Base-by-base conservation (phyloP, 1,140 invertebrate genomes). In the Drepana arcuata region DNA sequence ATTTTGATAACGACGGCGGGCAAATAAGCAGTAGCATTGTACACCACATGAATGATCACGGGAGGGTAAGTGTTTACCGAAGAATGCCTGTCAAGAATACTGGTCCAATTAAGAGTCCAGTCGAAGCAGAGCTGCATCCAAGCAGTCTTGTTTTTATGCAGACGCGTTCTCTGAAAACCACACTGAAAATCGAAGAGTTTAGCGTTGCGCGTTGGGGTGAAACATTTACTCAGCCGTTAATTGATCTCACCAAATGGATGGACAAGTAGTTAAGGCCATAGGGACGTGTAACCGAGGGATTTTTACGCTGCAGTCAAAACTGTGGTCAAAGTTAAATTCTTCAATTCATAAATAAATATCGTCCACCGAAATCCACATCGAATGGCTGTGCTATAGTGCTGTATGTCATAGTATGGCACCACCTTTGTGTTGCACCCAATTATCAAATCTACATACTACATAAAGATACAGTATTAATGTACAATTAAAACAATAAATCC, bases 51-150 rank as follows among this genome's bases (percentile, higher is more conserved):
- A 87, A 79, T 16, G 15, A 34, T 0, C 74, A 51, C 37, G 88
- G 88, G 2, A 56, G 88, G 30, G 67, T 89, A 14, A 62, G 88
- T 1, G 73, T 88, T 0, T 89, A 87, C 49, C 88, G 88, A 7
- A 73, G 81, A 14, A 88, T 88, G 31, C 65, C 71, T 12, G 31
- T 51, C 1, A 84, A 84, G 45, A 83, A 81, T 34, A 61, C 63
- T 5, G 37, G 44, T 9, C 12, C 18, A 1, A 27, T 1, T 1
- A 42, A 48, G 7, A 18, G 36, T 18, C 49, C 58, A 1, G 54
- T 50, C 26, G 50, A 47, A 5, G 35, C 49, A 2, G 47, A 84
- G 11, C 37, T 86, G 13, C 87, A 88, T 41, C 74, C 74, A 0
- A n/a, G n/a, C n/a, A 10, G 4, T 10, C 7, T 44, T n/a, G 24